Evolutionary conservation across 2,113 vertebrate genomes (phyloP), one percentile per base, ranked within the genome.

Genomic region (Gavialis gangeticus): DNA sequence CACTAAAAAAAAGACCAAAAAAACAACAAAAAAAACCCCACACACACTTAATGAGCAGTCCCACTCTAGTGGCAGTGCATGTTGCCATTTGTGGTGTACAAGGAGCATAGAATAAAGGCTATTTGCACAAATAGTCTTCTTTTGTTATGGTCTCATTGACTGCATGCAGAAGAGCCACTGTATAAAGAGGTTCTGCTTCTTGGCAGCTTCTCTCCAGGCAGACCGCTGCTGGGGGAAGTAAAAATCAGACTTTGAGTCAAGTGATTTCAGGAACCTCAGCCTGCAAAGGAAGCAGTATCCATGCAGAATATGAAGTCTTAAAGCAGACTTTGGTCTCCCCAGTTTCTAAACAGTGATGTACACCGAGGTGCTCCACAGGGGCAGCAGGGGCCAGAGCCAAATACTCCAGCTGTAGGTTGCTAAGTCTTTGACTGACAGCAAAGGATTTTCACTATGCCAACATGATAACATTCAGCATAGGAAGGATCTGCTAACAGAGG

Each of bases 221-320:
- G 1, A 57, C 11, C 54, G 73, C 25, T 3, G 1, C 27, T 75
- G 34, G 69, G 63, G 60, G 82, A 21, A 59, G 13, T 1, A 79
- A 24, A 30, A 30, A 11, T 13, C 22, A 30, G 12, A 4, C 75
- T 56, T 89, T 75, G 59, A 87, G 63, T 67, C 9, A 30, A 19
- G 30, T 67, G 66, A 30, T 67, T 67, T n/a, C 16, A 30, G 34
- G 5, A 75, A 59, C 17, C 28, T 28, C 63, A 15, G 2, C 59
- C 3, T 14, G 13, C 14, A 27, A 1, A 0, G 0, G 67, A 66
- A 0, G 25, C 22, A 27, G 24, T 66, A 81, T 80, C 59, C 88
- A 55, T 56, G 80, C 24, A 1, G 82, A 76, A 91, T 64, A 8
- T 56, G n/a, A 34, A 10, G 9, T 9, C 4, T 77, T 66, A 34